phyloP scores from a whole-genome alignment of 2,113 vertebrate genomes.

The Oenanthe melanoleuca region DNA sequence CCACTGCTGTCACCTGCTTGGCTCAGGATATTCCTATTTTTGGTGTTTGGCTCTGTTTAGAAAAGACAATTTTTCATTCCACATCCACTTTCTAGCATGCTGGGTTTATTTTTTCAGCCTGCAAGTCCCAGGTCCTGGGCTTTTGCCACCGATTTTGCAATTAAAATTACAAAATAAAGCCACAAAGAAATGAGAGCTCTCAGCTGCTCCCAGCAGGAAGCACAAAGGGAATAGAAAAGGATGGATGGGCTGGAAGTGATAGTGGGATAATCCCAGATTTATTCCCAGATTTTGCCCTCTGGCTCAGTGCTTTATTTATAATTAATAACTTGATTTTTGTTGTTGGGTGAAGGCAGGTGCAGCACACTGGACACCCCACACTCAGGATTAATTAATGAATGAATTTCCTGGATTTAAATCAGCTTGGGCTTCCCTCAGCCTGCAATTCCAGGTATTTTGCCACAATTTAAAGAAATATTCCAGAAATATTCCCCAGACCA shows the following conservation, averaged over 20 bases:
- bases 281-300: not conserved
- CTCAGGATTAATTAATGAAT: not conserved
- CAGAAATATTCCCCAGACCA: not conserved
- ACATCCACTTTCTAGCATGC: accelerated
- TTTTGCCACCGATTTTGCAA: not conserved
- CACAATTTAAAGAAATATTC: not conserved
- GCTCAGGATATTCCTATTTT: not conserved
- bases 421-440: not conserved
- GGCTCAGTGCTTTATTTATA: not conserved
- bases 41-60: not conserved
- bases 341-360: accelerated
- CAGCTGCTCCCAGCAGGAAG: not conserved
- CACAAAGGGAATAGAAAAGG: not conserved
- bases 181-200: not conserved
- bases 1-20: not conserved
- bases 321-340: not conserved
- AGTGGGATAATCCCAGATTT: not conserved
- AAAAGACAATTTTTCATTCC: not conserved
- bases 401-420: not conserved
- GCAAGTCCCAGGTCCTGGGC: not conserved
- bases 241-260: not conserved
- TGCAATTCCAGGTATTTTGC: not conserved
- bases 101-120: not conserved
- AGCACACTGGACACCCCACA: accelerated
- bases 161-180: not conserved